Evolutionary conservation across 2,888 invertebrate species (phyloP).

Genomic region (Octonoba sinensis): DNA sequence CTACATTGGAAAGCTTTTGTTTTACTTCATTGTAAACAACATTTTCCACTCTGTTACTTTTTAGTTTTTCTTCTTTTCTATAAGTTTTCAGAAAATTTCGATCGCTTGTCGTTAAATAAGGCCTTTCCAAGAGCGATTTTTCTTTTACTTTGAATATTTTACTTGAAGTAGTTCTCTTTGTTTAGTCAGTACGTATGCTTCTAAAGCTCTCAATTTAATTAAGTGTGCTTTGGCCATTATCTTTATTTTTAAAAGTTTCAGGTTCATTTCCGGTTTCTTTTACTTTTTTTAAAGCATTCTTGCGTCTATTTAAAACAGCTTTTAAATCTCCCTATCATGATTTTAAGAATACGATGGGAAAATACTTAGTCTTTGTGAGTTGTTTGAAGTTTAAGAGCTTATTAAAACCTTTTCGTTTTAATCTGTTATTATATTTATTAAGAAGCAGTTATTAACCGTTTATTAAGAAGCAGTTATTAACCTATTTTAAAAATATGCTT

Average conservation of each 20-base stretch:
- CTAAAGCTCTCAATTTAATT: conserved; percentile 60
- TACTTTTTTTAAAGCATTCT: background rate
- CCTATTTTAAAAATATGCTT: too few relatives aligned
- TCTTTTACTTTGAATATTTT: conserved; percentile 54
- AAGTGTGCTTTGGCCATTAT: conserved; percentile 59
- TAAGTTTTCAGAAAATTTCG: conserved; percentile 28
- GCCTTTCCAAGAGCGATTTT: conserved; percentile 49
- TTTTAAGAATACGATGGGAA: too few relatives aligned
- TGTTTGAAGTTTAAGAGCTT: too few relatives aligned
- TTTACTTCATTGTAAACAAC: conserved; percentile 6
- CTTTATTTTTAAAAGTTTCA: conserved; percentile 39
- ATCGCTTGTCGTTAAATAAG: conserved; percentile 58
- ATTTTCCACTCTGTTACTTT: conserved; percentile 19
- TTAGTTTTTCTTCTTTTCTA: conserved; percentile 3
- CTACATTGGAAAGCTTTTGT: conserved; percentile 20
- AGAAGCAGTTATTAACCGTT: too few relatives aligned
- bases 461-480: too few relatives aligned
- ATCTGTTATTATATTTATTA: too few relatives aligned
- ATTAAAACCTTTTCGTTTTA: too few relatives aligned
- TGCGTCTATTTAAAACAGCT: conserved; percentile 41
- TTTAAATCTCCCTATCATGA: conserved; percentile 40
- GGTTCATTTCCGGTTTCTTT: conserved; percentile 22
- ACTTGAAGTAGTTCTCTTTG: conserved; percentile 23
- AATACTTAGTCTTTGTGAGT: too few relatives aligned
- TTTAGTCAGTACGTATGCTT: conserved; percentile 18